phyloP scores from a whole-genome alignment of 2,888 invertebrate genomes.

The Ophonus ardosiacus region DNA sequence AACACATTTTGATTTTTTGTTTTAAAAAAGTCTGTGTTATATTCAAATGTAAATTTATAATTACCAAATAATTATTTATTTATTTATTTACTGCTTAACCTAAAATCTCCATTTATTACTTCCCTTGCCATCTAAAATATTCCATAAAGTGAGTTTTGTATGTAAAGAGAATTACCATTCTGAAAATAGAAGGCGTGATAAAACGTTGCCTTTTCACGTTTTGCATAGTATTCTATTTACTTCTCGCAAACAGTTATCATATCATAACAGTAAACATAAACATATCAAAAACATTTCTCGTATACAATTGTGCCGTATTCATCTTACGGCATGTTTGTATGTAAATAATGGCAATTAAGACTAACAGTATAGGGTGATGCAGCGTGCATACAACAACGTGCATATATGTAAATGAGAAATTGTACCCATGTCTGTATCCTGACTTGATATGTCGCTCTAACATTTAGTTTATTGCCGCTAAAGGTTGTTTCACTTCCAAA shows the following conservation, averaged over 20 bases:
- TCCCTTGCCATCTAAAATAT: no score
- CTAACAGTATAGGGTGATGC: conserved; percentile 37
- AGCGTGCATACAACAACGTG: conserved; percentile 24
- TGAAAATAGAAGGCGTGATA: no score
- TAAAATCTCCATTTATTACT: no score
- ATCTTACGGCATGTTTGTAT: conserved; percentile 16
- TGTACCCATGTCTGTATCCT: conserved; percentile 12
- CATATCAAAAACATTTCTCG: neutral
- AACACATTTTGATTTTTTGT: no score
- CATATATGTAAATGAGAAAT: conserved; percentile 48
- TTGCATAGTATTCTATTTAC: neutral
- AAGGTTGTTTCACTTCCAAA: neutral
- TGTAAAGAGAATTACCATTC: no score
- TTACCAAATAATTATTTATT: no score
- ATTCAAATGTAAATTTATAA: no score
- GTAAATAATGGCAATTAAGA: conserved; percentile 46
- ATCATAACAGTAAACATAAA: neutral
- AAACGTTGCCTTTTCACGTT: neutral
- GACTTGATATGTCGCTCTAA: conserved; percentile 20
- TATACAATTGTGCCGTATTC: neutral
- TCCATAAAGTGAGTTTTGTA: no score
- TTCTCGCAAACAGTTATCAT: neutral
- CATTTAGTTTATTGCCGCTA: conserved; percentile 30
- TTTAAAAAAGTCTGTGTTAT: no score
- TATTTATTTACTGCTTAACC: no score